phyloP scores from a whole-genome alignment of 1,140 invertebrate species.

The Hylaeus anthracinus region DNA sequence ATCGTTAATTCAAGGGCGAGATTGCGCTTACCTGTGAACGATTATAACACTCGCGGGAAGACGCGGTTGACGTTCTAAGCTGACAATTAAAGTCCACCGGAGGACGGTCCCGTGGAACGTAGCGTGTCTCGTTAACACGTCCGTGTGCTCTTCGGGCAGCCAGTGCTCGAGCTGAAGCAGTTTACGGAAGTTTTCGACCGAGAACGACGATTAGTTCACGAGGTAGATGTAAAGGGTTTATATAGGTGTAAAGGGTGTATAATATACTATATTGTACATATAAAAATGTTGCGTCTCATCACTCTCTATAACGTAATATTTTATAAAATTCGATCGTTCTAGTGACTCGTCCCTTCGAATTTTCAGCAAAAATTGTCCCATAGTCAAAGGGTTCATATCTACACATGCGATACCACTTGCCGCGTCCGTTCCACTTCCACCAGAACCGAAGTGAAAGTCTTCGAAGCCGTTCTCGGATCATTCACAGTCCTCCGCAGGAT shows the following conservation, averaged over 20 bases:
- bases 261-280: too few relatives aligned
- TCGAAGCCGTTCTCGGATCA: slow-evolving; percentile 58
- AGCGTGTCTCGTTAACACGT: slow-evolving; percentile 29
- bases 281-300: too few relatives aligned
- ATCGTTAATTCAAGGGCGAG: slow-evolving; percentile 29
- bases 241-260: too few relatives aligned
- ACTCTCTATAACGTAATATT: too few relatives aligned
- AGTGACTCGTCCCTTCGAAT: too few relatives aligned
- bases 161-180: neutral
- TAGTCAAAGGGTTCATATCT: slow-evolving; percentile 14
- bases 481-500: slow-evolving; percentile 64
- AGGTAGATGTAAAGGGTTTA: too few relatives aligned
- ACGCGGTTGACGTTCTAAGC: neutral
- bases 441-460: slow-evolving; percentile 70
- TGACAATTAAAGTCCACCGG: slow-evolving; percentile 43
- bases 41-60: slow-evolving; percentile 1
- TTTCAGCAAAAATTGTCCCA: too few relatives aligned
- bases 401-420: slow-evolving; percentile 56
- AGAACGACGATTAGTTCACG: neutral
- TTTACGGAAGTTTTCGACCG: neutral
- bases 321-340: too few relatives aligned
- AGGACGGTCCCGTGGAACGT: neutral
- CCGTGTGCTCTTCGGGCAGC: neutral
- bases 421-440: slow-evolving; percentile 68
- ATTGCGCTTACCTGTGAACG: neutral